These are phyloP conservation scores for Reinhardtius hippoglossoides DNA, from an alignment of 2,113 vertebrate species.

Conservation along the genomic window DNA sequence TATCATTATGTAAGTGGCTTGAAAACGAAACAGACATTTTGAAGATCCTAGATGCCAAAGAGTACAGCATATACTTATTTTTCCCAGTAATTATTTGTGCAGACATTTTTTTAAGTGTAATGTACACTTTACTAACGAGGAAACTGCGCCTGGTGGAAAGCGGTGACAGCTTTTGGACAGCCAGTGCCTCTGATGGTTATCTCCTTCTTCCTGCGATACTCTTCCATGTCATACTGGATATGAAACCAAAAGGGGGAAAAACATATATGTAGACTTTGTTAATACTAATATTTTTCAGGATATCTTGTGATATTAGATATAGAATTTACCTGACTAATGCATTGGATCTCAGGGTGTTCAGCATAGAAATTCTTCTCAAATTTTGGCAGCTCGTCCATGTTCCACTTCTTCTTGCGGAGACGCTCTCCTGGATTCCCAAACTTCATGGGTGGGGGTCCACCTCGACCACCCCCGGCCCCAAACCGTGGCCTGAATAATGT, in stretches of 20 bases:
- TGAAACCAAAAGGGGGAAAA: not conserved
- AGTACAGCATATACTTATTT: too few species aligned
- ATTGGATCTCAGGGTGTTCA: conserved; percentile 92
- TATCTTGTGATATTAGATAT: not conserved
- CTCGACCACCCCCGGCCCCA: conserved; percentile 75
- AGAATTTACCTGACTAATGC: conserved; percentile 84
- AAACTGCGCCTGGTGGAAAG: conserved; percentile 94
- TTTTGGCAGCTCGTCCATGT: conserved; percentile 93
- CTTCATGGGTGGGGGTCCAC: conserved; percentile 89
- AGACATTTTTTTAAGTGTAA: too few species aligned
- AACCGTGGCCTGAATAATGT: conserved; percentile 78
- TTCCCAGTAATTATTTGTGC: too few species aligned
- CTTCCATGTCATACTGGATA: conserved; percentile 91
- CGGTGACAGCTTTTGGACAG: conserved; percentile 90
- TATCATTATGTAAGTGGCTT: not conserved
- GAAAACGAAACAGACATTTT: not conserved
- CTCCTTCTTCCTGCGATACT: conserved; percentile 92
- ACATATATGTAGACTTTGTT: not conserved
- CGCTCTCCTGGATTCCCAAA: conserved; percentile 97
- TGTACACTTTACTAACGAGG: conserved; percentile 87
- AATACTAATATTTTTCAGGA: not conserved
- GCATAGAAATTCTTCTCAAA: conserved; percentile 99
- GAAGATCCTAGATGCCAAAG: too few species aligned
- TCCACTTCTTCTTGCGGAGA: conserved; percentile 96
- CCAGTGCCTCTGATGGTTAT: conserved; percentile 92